Conservation (phyloP, 2,797 vertebrate species). For the Pseudochirops cupreus region DNA sequence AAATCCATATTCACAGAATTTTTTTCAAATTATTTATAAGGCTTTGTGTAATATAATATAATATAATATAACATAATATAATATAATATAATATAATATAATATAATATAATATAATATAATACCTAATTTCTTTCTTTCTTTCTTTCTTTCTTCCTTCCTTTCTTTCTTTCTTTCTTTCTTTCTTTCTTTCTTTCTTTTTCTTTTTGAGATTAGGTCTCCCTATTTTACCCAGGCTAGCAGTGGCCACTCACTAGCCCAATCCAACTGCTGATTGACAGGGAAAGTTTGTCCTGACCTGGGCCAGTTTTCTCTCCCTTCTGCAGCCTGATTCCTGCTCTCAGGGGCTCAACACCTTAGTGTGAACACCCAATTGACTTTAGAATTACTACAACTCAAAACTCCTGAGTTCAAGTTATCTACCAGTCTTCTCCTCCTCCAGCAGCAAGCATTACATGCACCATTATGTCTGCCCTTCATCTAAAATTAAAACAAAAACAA, state of each 20-base stretch:
- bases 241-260: neutral
- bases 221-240: neutral
- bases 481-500: neutral
- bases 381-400: neutral
- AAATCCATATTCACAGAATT: neutral
- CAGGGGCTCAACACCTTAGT: neutral
- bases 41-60: neutral
- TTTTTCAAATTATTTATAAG: neutral
- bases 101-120: neutral
- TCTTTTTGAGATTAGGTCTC: neutral
- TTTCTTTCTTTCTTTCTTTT: too few species aligned
- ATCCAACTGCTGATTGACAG: neutral
- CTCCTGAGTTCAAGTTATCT: neutral
- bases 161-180: too few species aligned
- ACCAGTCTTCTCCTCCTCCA: neutral
- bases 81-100: neutral
- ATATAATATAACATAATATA: neutral
- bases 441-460: neutral
- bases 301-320: neutral
- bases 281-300: neutral
- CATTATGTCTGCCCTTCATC: neutral
- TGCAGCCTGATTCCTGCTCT: neutral
- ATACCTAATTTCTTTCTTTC: neutral
- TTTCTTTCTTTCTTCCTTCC: neutral
- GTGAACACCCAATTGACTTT: neutral